Evolutionary conservation across 1,140 invertebrate species (phyloP), one percentile per base, ranked within the genome.

Genomic region (Atta colombica): DNA sequence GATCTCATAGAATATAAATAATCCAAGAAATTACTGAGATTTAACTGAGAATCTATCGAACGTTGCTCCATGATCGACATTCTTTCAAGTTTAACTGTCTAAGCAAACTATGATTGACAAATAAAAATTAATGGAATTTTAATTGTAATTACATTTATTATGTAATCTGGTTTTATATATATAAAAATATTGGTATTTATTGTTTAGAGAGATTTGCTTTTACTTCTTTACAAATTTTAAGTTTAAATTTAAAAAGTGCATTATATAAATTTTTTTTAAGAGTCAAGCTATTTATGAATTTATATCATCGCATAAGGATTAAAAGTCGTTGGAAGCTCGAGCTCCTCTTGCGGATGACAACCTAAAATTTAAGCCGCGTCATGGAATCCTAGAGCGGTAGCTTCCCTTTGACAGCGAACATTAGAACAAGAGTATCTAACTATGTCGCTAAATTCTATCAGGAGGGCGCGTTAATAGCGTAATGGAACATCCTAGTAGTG

Each of bases 1-100:
- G 28, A 75, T 84, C 14, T 74, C 69, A 84, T 39, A 45, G 53
- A 49, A n/a, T 84, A 84, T 84, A 69, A 84, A 84, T 84, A 84
- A 84, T 84, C 58, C 69, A 58, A 31, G 39, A 28, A 84, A 84
- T 84, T 61, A 75, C n/a, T 5, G 39, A 74, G 45, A 61, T 74
- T 25, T 51, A 75, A 75, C 28, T 25, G 31, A 25, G n/a, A 5
- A 31, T 31, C 8, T 14, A 75, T 74, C 58, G 55, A 61, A 75
- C 28, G n/a, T 61, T 61, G 1, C 18, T 14, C 12, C 68, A 14
- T 12, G 8, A 69, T 35, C 7, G 14, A 16, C 31, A 8, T 31
- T 80, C 5, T 21, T 80, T 5, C 7, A 49, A 31, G n/a, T 68
- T 68, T n/a, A 39, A 39, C 55, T 25, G 16, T 16, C 16, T 60